Conservation (phyloP, 2,888 invertebrate species). For the Brassicogethes aeneus region DNA sequence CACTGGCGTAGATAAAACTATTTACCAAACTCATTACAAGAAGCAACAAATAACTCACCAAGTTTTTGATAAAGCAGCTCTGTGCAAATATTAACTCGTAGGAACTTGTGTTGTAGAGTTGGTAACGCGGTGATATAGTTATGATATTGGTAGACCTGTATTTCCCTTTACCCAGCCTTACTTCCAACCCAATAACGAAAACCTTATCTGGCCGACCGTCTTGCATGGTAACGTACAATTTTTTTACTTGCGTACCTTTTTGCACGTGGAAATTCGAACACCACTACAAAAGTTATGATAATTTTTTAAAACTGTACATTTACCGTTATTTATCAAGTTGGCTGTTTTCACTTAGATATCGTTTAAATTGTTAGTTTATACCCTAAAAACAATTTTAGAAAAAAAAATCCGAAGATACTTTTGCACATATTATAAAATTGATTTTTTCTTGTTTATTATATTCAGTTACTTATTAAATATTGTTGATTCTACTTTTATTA, state of each 20-base stretch:
- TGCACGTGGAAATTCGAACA: constrained; percentile 78
- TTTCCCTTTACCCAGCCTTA: constrained; percentile 78
- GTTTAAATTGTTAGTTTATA: no score
- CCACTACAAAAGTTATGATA: constrained; percentile 64
- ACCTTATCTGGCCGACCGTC: constrained; percentile 62
- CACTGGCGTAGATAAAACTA: no score
- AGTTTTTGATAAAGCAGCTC: constrained; percentile 67
- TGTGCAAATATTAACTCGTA: constrained; percentile 82
- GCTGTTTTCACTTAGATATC: no score
- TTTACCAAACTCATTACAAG: no score
- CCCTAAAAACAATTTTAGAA: no score
- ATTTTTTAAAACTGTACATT: neutral
- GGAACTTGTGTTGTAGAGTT: constrained; percentile 81
- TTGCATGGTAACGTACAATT: constrained; percentile 50
- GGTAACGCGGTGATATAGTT: constrained; percentile 86
- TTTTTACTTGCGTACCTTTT: constrained; percentile 37
- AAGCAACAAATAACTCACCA: constrained; percentile 43
- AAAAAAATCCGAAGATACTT: no score
- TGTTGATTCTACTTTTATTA: no score
- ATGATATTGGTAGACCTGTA: constrained; percentile 88
- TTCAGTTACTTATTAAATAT: no score
- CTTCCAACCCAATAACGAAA: constrained; percentile 81
- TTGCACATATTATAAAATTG: no score
- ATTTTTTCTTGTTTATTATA: no score
- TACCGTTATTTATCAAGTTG: neutral